phyloP scores from a whole-genome alignment of 2,797 vertebrate genomes.

The Sylvia borin region DNA sequence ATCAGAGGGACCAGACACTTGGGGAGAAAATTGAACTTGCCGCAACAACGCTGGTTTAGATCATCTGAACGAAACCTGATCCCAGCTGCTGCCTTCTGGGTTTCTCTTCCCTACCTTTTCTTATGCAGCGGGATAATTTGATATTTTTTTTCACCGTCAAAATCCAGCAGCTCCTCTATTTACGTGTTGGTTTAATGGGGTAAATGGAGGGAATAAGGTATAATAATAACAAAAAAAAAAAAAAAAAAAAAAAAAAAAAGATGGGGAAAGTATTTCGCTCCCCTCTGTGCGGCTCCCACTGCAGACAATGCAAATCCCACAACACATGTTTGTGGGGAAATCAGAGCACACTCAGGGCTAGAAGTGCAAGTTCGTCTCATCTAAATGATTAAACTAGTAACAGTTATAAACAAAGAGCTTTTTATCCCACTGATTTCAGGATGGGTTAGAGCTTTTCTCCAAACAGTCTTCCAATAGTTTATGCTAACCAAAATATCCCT shows the following conservation, averaged over 20 bases:
- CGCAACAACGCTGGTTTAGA: background rate
- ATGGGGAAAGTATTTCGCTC: background rate
- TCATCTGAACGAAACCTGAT: constrained; percentile 17
- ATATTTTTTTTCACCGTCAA: background rate
- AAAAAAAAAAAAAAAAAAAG: constrained; percentile 7
- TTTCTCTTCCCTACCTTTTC: background rate
- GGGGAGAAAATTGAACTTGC: constrained; percentile 31
- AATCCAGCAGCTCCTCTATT: constrained; percentile 22
- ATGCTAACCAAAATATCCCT: constrained; percentile 12
- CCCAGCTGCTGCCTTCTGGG: constrained; percentile 19
- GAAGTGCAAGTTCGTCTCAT: constrained; percentile 31
- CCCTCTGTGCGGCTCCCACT: background rate
- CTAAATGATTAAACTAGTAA: constrained; percentile 14
- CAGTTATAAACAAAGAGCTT: constrained; percentile 46
- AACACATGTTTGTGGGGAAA: constrained; percentile 27
- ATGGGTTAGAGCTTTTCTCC: constrained; percentile 22
- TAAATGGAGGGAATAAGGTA: constrained; percentile 41
- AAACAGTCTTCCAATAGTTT: constrained; percentile 55
- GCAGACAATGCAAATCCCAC: constrained; percentile 34
- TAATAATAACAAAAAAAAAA: constrained; percentile 19
- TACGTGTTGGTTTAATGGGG: background rate
- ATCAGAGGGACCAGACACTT: background rate
- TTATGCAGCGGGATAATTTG: background rate
- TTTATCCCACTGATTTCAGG: constrained; percentile 28
- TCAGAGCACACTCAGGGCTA: constrained; percentile 34